These are phyloP conservation scores for Malthinus seriepunctatus DNA, from an alignment of 2,888 invertebrate species.

Conservation along the genomic window DNA sequence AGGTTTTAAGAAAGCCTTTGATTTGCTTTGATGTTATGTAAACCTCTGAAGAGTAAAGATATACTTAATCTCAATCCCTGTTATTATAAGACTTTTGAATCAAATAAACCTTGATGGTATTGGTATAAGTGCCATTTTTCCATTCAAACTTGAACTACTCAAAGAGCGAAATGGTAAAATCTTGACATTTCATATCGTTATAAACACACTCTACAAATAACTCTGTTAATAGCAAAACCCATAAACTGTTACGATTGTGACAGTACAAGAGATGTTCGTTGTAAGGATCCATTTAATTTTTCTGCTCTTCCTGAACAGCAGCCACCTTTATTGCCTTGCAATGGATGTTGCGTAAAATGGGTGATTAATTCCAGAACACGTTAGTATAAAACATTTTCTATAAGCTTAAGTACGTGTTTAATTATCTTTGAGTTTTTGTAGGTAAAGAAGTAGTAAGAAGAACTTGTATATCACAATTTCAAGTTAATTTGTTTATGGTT, in stretches of 20 bases:
- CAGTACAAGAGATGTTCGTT: constrained; percentile 86
- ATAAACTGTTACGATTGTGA: constrained; percentile 95
- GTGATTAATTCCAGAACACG: constrained; percentile 88
- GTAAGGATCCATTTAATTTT: constrained; percentile 92
- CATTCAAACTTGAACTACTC: no score
- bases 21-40: no score
- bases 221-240: constrained; percentile 70
- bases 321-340: constrained; percentile 85
- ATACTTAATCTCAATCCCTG: no score
- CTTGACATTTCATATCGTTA: no score
- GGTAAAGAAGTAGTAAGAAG: constrained; percentile 88
- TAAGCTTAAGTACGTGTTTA: neutral
- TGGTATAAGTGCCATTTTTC: no score
- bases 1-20: no score
- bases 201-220: no score
- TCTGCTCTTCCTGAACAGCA: constrained; percentile 85
- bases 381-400: constrained; percentile 59
- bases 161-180: no score
- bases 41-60: no score
- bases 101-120: no score
- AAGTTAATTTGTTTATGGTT: constrained; percentile 96
- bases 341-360: constrained; percentile 95
- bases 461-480: constrained; percentile 90
- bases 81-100: no score
- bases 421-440: constrained; percentile 54